These are phyloP conservation scores for Melinopterus prodromus DNA, from an alignment of 2,888 invertebrate genomes.

Conservation along the genomic window DNA sequence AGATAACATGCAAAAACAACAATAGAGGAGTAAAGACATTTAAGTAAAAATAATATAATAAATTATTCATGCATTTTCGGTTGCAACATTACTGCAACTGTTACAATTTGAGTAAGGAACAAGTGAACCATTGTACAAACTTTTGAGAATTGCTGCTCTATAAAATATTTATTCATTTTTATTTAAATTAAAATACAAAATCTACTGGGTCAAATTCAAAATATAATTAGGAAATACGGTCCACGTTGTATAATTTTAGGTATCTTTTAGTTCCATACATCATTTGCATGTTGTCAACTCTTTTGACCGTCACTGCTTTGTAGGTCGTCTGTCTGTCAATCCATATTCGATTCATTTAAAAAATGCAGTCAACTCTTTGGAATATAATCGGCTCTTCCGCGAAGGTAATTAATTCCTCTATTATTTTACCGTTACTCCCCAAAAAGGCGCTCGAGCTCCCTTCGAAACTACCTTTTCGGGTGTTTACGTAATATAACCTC, in stretches of 20 bases:
- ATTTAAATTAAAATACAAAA: background rate
- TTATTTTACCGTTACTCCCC: slow-evolving; percentile 30
- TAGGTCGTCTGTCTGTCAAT: slow-evolving; percentile 20
- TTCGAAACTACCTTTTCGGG: background rate
- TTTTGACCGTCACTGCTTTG: slow-evolving; percentile 18
- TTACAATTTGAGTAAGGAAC: no score
- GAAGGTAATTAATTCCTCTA: slow-evolving; percentile 56
- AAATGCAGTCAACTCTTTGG: slow-evolving; percentile 63
- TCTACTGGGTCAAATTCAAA: background rate
- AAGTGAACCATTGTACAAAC: background rate
- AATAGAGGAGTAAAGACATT: no score
- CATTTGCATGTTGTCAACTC: slow-evolving; percentile 9
- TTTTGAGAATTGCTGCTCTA: background rate
- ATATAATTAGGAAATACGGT: background rate
- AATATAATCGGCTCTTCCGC: slow-evolving; percentile 59
- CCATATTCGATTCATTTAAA: slow-evolving; percentile 30
- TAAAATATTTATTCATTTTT: background rate
- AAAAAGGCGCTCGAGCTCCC: background rate
- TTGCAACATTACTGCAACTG: no score
- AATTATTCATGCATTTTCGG: no score
- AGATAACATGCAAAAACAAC: no score
- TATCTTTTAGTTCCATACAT: background rate
- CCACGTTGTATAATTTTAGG: background rate
- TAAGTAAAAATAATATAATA: no score
- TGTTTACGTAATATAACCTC: slow-evolving; percentile 56